Evolutionary conservation across 2,113 vertebrate species (phyloP), one percentile per base, ranked within the genome.

Genomic region (Trichomycterus rosablanca): DNA sequence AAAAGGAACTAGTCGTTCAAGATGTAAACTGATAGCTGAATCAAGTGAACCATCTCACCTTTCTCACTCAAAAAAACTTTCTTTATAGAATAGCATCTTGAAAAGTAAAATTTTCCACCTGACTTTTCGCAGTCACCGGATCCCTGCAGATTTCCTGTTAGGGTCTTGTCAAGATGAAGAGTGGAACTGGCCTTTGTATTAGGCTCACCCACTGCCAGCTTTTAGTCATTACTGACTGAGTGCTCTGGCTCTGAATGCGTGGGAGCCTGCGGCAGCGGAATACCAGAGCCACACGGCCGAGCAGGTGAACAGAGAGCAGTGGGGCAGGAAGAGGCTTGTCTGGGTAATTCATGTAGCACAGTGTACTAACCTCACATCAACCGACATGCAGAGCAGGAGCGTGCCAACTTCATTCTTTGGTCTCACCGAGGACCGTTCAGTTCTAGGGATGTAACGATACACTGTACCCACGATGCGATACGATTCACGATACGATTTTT

Each of bases 61-160:
- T 53, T 39, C 37, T 1, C 15, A 16, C 40, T 44, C 3, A 22
- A 44, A 56, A 32, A 24, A 30, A 5, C 51, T 52, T 44, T 67
- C 52, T 44, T 57, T 15, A 61, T 30, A 63, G 60, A 39, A 39
- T 16, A 18, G 2, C 24, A 48, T 34, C 58, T 52, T 14, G 18
- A 18, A 59, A 59, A 1, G 18, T 11, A 8, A 22, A 50, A 18
- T 51, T 56, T 61, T 60, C 62, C 22, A 64, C 24, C 57, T 30
- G 57, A 37, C 39, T 46, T 46, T 46, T 52, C 24, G 3, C n/a
- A n/a, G 26, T 30, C 30, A 28, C 58, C 23, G 37, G 45, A 45
- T 58, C 53, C 45, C 64, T 52, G 59, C 46, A 49, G 59, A 53
- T 46, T 46, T 58, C 70, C 44, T 54, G 59, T 67, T 59, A 63